phyloP scores from a whole-genome alignment of 2,797 vertebrate species.

The Channallabes apus region DNA sequence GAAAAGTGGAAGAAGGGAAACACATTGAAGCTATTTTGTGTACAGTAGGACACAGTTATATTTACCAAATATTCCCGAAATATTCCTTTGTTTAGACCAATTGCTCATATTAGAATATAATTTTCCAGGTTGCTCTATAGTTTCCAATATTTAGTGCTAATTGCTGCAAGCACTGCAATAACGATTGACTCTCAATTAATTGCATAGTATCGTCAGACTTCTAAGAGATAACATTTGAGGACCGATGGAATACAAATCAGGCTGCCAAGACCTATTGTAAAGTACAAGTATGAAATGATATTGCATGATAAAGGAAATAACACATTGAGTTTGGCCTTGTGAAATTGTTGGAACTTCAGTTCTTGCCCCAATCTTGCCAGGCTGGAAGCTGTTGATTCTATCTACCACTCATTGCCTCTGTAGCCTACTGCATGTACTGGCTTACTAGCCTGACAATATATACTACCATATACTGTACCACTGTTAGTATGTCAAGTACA shows the following conservation, averaged over 20 bases:
- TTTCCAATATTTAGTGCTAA: background rate
- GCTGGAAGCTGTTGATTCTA: background rate
- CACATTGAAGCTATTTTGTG: background rate
- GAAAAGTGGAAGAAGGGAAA: background rate
- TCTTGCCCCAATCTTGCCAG: background rate
- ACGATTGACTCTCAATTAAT: background rate
- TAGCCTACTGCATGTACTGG: background rate
- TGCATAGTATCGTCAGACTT: background rate
- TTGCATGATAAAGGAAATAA: conserved; percentile 8
- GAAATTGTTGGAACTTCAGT: background rate
- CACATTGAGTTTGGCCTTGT: background rate
- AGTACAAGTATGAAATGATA: background rate
- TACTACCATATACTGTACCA: background rate
- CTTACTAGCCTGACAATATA: background rate
- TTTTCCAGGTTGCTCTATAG: background rate
- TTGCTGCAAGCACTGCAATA: background rate
- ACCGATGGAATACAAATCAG: background rate
- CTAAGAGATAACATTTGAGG: background rate
- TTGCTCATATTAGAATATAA: background rate
- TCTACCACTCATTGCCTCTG: background rate
- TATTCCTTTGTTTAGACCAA: background rate
- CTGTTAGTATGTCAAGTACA: too few species aligned
- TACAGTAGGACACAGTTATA: background rate
- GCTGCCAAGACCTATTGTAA: background rate
- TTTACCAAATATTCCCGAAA: background rate